Evolutionary conservation across 2,113 vertebrate species (phyloP).

Genomic region (Copsychus sechellarum): DNA sequence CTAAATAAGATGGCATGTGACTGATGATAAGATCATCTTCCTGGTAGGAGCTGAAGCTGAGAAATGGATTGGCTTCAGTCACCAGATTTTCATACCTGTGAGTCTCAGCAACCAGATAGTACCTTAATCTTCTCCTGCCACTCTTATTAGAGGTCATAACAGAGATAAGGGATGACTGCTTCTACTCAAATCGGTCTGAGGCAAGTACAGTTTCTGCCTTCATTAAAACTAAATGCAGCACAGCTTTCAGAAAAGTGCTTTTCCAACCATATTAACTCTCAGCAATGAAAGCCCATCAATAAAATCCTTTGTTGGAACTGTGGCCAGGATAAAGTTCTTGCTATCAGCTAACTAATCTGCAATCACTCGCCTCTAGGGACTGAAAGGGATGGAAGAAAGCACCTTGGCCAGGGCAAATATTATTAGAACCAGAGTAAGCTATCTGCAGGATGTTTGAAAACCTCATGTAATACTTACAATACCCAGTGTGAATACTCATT

Average conservation of each 20-base stretch:
- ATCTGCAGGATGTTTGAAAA: not conserved
- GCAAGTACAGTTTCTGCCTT: not conserved
- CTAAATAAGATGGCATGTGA: not conserved
- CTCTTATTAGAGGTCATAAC: not conserved
- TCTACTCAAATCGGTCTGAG: not conserved
- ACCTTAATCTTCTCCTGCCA: not conserved
- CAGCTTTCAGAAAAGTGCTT: not conserved
- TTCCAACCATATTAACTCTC: not conserved
- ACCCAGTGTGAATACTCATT: not conserved
- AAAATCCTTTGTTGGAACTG: not conserved
- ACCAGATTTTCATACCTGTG: not conserved
- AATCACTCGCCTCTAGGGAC: not conserved
- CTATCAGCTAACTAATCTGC: not conserved
- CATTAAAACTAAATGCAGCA: not conserved
- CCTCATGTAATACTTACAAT: not conserved
- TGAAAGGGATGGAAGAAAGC: not conserved
- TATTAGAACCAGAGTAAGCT: not conserved
- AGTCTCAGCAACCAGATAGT: not conserved
- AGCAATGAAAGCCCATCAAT: not conserved
- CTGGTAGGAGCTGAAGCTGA: not conserved
- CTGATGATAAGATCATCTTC: not conserved
- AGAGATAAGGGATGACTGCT: not conserved
- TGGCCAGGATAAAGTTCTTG: not conserved
- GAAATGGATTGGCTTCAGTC: not conserved
- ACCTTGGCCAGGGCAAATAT: not conserved